Base-by-base conservation (phyloP, 2,888 invertebrate species). In the Nymphalis urticae region DNA sequence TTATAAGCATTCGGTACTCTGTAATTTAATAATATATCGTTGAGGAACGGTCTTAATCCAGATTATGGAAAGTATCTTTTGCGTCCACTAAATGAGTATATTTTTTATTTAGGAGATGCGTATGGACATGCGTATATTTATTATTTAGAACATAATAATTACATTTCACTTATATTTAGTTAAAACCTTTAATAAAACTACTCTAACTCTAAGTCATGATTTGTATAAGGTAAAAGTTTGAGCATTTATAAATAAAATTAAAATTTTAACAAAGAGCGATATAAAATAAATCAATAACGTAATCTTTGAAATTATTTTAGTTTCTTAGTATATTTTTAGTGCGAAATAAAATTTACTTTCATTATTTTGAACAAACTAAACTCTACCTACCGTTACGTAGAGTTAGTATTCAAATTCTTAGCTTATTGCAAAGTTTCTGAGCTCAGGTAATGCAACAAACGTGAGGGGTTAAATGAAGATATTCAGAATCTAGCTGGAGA, bases 371-470 rank as follows among this genome's bases (percentile, higher is more conserved):
- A 56, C 54, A 79, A 82, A 82, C 82, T 83, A 76, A 80, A 80
- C n/a, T n/a, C n/a, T n/a, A n/a, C n/a, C n/a, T n/a, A n/a, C n/a
- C 80, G 75, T 75, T 82, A 79, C 82, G 80, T 79, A 71, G 73
- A 76, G 74, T 88, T 84, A 82, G 82, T 82, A 85, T 87, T 88
- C 84, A 81, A 79, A 85, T 85, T 86, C 84, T 83, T 81, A 77
- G 82, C 81, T 84, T 83, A 84, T 81, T 82, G 79, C 79, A 69
- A 87, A 89, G 81, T 87, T 88, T 80, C 76, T 75, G 77, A 77
- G 80, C 73, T 75, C 76, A 66, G 70, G 66, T 73, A 67, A 68
- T 78, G 75, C 72, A 72, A 76, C 76, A 77, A 81, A 82, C 81
- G 82, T 83, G 82, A 68, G 70, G 64, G 68, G 64, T 70, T 70